phyloP scores from a whole-genome alignment of 1,140 invertebrate genomes.

The Lepidurus packardi region DNA sequence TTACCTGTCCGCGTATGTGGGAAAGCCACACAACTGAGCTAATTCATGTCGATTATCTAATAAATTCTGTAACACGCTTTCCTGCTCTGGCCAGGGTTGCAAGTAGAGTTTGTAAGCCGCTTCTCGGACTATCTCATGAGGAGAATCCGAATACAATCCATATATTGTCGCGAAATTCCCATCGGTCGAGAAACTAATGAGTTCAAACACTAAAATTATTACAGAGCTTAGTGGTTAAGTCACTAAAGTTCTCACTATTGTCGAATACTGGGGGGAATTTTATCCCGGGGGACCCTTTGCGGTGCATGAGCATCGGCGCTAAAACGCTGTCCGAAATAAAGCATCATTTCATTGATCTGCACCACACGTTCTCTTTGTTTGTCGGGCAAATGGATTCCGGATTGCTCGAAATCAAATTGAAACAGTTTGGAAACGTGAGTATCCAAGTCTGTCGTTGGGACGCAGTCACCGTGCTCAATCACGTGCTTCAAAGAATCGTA shows the following conservation, averaged over 20 bases:
- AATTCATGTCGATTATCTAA: constrained; percentile 67
- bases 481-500: constrained; percentile 69
- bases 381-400: constrained; percentile 88
- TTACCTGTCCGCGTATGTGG: constrained; percentile 75
- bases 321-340: constrained; percentile 78
- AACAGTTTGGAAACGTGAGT: constrained; percentile 80
- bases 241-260: constrained; percentile 54
- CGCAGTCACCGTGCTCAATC: constrained; percentile 61
- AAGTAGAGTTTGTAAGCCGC: constrained; percentile 81
- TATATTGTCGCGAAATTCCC: constrained; percentile 66
- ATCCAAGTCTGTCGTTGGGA: constrained; percentile 66
- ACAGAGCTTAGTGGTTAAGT: constrained; percentile 6
- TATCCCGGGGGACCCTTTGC: constrained; percentile 55
- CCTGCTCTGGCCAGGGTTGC: constrained; percentile 69
- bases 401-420: constrained; percentile 93
- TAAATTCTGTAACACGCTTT: constrained; percentile 64
- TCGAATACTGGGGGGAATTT: constrained; percentile 63
- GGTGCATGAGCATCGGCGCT: constrained; percentile 66
- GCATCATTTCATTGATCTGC: constrained; percentile 70
- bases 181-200: constrained; percentile 62
- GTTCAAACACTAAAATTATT: constrained; percentile 38
- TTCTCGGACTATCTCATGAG: constrained; percentile 72
- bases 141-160: constrained; percentile 74
- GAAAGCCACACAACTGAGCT: constrained; percentile 78
- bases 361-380: constrained; percentile 68